Conservation (phyloP, 2,888 invertebrate species). For the Drosophila meridiana region DNA sequence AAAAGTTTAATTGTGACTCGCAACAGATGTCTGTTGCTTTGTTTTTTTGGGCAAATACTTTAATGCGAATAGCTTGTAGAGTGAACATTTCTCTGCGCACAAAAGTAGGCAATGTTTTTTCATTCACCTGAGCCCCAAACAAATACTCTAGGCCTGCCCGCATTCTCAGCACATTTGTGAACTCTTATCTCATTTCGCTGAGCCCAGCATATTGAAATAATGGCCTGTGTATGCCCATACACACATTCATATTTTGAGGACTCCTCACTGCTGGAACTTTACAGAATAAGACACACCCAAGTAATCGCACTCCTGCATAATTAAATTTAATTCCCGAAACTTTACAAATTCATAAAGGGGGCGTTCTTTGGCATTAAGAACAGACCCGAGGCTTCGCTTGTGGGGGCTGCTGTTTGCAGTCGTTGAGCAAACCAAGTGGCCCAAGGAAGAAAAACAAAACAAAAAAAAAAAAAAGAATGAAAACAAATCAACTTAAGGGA, state of each 20-base stretch:
- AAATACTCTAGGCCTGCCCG: not conserved
- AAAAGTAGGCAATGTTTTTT: conserved; percentile 52
- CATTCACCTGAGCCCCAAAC: conserved; percentile 1
- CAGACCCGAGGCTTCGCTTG: conserved; percentile 2
- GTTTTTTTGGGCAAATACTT: conserved; percentile 34
- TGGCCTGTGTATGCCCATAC: not conserved
- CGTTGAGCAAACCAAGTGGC: conserved; percentile 37
- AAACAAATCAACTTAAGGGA: conserved; percentile 53
- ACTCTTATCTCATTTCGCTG: not conserved
- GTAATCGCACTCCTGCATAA: conserved; percentile 20
- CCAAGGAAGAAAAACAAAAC: conserved; percentile 21
- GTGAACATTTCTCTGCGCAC: conserved; percentile 13
- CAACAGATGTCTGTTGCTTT: conserved; percentile 9
- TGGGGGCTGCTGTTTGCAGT: conserved; percentile 12
- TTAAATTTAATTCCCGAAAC: conserved; percentile 41
- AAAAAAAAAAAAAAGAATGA: conserved; percentile 10
- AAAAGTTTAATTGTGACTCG: conserved; percentile 44
- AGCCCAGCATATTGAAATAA: not conserved
- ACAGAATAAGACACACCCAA: not conserved
- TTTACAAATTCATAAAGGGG: conserved; percentile 28
- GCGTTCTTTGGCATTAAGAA: conserved; percentile 23
- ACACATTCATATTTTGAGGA: not conserved
- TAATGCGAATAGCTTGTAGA: conserved; percentile 11
- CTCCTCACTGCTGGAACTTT: conserved; percentile 1
- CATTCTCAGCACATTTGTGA: not conserved